Conservation (phyloP, 2,113 vertebrate genomes). For the Vicugna pacos region DNA sequence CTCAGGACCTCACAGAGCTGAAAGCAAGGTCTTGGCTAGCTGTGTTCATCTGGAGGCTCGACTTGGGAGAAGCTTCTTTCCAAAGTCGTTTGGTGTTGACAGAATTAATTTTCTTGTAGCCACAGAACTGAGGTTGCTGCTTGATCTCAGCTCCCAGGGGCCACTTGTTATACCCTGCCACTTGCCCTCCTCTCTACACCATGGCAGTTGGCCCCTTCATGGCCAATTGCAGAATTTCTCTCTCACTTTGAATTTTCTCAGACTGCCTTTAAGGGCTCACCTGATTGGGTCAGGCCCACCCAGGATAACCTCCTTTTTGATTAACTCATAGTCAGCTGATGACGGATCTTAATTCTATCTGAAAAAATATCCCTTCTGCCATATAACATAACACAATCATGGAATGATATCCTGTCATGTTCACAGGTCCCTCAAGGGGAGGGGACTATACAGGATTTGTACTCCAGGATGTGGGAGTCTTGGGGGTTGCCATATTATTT, state of each 20-base stretch:
- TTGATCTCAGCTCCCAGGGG: not conserved
- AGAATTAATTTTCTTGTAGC: not conserved
- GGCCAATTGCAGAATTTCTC: not conserved
- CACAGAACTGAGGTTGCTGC: not conserved
- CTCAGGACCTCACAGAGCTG: not conserved
- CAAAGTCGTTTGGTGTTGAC: not conserved
- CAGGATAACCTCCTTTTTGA: not conserved
- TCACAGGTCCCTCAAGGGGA: not conserved
- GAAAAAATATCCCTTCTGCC: not conserved
- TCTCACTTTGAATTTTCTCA: not conserved
- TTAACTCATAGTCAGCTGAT: not conserved
- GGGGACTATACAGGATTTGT: not conserved
- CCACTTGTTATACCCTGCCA: not conserved
- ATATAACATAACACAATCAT: not conserved
- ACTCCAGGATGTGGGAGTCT: not conserved
- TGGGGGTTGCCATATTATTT: not conserved
- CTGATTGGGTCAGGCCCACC: not conserved
- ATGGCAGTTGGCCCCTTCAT: not conserved
- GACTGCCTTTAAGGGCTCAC: not conserved
- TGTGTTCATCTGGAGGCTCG: not conserved
- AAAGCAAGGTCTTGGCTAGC: not conserved
- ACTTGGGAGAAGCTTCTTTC: not conserved
- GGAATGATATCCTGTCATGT: too few species aligned
- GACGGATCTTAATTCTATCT: not conserved
- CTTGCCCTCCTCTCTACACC: not conserved